Conservation (phyloP, 2,797 vertebrate genomes). For the Sebastes nivosus region DNA sequence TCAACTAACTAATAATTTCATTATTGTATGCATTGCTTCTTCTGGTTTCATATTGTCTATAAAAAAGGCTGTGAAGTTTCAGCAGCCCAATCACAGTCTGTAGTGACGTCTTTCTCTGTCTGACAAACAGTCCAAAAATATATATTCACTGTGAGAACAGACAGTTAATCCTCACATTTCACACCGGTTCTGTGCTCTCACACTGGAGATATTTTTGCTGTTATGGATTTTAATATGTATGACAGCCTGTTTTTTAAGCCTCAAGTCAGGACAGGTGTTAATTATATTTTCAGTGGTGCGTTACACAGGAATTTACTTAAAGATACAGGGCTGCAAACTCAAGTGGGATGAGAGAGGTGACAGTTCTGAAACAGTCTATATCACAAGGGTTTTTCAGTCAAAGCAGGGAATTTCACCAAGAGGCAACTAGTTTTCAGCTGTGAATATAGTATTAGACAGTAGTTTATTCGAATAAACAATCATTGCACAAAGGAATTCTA, state of each 20-base stretch:
- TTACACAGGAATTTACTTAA: not conserved
- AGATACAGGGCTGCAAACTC: not conserved
- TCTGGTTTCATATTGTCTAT: not conserved
- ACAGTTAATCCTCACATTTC: not conserved
- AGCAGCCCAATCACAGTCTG: not conserved
- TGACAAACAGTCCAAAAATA: not conserved
- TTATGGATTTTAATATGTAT: constrained; percentile 16
- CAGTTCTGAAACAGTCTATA: not conserved
- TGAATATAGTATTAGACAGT: not conserved
- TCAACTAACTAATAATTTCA: not conserved
- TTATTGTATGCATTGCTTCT: not conserved
- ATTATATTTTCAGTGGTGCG: not conserved
- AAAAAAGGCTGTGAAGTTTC: not conserved
- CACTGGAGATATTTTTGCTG: constrained; percentile 13
- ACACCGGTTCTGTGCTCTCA: constrained; percentile 1
- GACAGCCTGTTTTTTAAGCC: constrained; percentile 10
- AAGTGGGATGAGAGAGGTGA: not conserved
- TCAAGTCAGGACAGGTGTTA: not conserved
- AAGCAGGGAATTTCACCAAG: not conserved
- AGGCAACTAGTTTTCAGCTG: not conserved
- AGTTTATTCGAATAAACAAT: not conserved
- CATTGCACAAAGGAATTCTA: not conserved
- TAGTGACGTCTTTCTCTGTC: not conserved
- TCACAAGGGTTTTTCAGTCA: not conserved
- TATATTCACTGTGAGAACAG: not conserved